Evolutionary conservation across 2,888 invertebrate species (phyloP).

Genomic region (Tenthredo mesomela): DNA sequence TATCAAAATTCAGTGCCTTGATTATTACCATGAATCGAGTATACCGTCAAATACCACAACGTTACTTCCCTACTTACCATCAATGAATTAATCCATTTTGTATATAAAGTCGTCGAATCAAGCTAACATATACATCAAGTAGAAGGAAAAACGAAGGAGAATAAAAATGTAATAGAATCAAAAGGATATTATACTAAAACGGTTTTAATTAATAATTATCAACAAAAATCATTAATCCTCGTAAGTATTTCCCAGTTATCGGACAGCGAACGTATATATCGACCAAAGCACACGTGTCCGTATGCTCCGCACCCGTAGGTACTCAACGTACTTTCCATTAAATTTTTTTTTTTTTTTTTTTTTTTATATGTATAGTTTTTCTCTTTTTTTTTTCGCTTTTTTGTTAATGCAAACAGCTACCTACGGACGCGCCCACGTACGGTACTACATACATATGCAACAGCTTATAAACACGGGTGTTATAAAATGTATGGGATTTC

Average conservation of each 20-base stretch:
- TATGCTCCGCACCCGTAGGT: background rate
- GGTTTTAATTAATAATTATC: background rate
- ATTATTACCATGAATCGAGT: background rate
- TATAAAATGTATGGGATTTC: conserved; percentile 14
- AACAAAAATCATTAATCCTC: background rate
- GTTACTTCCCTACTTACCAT: background rate
- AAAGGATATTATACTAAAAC: background rate
- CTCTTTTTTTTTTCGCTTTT: background rate
- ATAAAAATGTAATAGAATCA: background rate
- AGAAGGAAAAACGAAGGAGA: background rate
- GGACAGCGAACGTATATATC: background rate
- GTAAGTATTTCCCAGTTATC: background rate
- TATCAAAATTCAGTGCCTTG: background rate
- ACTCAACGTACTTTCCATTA: conserved; percentile 1
- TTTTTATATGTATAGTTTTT: background rate
- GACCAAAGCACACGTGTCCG: background rate
- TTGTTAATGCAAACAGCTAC: conserved; percentile 21
- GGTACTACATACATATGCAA: background rate
- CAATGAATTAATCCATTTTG: background rate
- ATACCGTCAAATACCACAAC: background rate
- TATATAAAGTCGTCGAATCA: background rate
- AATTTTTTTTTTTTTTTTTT: background rate
- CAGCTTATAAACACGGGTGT: background rate
- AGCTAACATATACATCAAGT: background rate
- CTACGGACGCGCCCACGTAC: conserved; percentile 43